Evolutionary conservation across 2,797 vertebrate species (phyloP), one percentile per base, ranked within the genome.

Genomic region (Rhinoraja longicauda): DNA sequence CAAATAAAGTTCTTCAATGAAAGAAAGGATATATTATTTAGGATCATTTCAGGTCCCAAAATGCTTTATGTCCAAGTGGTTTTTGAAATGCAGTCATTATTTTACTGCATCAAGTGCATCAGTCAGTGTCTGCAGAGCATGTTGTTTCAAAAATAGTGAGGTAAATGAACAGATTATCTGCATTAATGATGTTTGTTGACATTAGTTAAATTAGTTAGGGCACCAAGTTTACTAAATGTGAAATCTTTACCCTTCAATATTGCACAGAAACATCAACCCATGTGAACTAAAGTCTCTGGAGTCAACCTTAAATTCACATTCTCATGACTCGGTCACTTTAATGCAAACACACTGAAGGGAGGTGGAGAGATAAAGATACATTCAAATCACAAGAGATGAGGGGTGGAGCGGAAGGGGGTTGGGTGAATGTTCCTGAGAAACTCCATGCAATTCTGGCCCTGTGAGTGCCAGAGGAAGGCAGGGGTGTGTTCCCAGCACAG

Each of bases 1-100:
- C 72, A 94, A 90, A 32, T 92, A 39, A 32, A 67, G 17, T 77
- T 36, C 2, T 17, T 77, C 32, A 17, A 77, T 15, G 32, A 77
- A 77, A 77, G 76, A 77, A 77, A 3, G n/a, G n/a, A 4, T 32
- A 67, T 36, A 1, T 36, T n/a, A 67, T 67, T 36, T 19, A 67
- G 29, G 62, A 86, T 19, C 62, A 21, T n/a, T 67, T 1, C 17
- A 24, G 32, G 10, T 67, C 13, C n/a, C 29, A 67, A 88, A 53
- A 24, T n/a, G 10, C 10, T 84, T 59, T 10, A 59, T 29, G 13
- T 15, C 32, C 59, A 67, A 36, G 59, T 64, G 10, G 32, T 36
- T 88, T 62, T 36, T 67, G 29, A 67, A 36, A 67, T 36, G n/a
- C n/a, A 32, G 84, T 64, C 4, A 64, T 7, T 29, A 26, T 17